Evolutionary conservation across 2,888 invertebrate genomes (phyloP).

Genomic region (Plebejus anna): DNA sequence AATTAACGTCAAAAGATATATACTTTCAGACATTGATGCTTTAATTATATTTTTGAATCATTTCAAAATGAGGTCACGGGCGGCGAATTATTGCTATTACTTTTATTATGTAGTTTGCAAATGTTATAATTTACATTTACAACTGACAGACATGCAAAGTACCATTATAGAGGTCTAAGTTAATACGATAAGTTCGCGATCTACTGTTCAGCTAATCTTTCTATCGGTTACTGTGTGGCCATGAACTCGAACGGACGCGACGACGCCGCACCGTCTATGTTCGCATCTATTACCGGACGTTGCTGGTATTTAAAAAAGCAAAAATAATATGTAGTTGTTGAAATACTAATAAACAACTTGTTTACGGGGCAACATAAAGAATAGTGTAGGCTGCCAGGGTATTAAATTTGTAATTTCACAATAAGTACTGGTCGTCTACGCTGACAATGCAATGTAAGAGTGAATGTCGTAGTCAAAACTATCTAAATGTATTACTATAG

Average conservation of each 20-base stretch:
- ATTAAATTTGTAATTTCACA: too few relatives aligned
- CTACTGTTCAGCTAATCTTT: conserved; percentile 40
- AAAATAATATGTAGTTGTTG: too few relatives aligned
- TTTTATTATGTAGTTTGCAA: conserved; percentile 5
- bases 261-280: neutral
- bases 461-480: too few relatives aligned
- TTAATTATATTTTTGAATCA: conserved; percentile 9
- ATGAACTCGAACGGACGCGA: neutral
- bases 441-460: too few relatives aligned
- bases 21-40: neutral
- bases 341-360: too few relatives aligned
- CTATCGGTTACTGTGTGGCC: conserved; percentile 27
- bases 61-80: conserved; percentile 5
- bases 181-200: conserved; percentile 31
- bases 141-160: conserved; percentile 27
- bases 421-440: too few relatives aligned
- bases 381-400: too few relatives aligned
- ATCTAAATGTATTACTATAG: too few relatives aligned
- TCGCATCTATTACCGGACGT: too few relatives aligned
- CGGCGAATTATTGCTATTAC: neutral
- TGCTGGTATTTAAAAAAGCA: too few relatives aligned
- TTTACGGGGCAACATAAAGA: too few relatives aligned
- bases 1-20: neutral
- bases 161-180: conserved; percentile 13
- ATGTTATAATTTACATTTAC: conserved; percentile 7